Evolutionary conservation across 2,797 vertebrate genomes (phyloP), one percentile per base, ranked within the genome.

Genomic region (Neostethus bicornis): DNA sequence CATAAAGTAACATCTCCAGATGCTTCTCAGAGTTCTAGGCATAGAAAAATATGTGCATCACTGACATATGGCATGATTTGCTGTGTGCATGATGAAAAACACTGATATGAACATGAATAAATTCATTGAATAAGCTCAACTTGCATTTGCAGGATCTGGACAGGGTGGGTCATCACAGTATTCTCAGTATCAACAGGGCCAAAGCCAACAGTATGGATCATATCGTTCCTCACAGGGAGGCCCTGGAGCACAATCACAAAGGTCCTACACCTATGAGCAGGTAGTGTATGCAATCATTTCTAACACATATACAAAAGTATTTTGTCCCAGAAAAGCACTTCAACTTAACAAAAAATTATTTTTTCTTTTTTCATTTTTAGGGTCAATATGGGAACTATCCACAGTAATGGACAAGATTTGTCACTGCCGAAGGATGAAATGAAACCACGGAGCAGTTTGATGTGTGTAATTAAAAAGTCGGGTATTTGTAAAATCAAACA

Each of bases 321-420:
- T n/a, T n/a, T n/a, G n/a, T n/a, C n/a, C n/a, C n/a, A n/a, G n/a
- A n/a, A n/a, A n/a, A n/a, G n/a, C 1, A 19, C 17, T 19, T 16
- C 1, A 16, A 38, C 29, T 28, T 10, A 10, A 8, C 31, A 13
- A 31, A 31, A 3, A 12, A 44, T n/a, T 50, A 35, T 50, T 14
- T 55, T 2, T 2, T 14, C 60, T 2, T 32, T 6, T 46, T 53
- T 50, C 17, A 29, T 26, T 86, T 81, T n/a, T 80, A 98, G 96
- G 94, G 95, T 87, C 96, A 97, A 61, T 98, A 97, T 62, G 96
- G 96, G 82, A 97, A 96, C 83, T 97, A 96, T 91, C 95, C 96
- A 91, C 95, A 96, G 89, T 97, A 92, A 94, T 55, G 58, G 48
- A 72, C 16, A 37, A 49, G 29, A 10, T 19, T 35, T 35, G 63